Conservation (phyloP, 2,888 invertebrate species). For the Patella caerulea region DNA sequence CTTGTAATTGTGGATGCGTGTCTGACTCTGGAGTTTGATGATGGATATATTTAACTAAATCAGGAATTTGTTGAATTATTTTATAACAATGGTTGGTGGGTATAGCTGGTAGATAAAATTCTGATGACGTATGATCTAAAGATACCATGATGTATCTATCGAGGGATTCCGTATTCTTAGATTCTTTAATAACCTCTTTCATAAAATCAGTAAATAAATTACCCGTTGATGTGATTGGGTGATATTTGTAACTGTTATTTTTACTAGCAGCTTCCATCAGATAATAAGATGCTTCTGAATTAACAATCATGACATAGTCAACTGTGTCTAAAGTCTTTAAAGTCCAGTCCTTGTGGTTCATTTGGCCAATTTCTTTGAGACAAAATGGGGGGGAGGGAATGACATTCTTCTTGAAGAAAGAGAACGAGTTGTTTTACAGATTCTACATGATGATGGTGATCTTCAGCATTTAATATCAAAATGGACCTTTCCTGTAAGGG, state of each 20-base stretch:
- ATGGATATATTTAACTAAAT: neutral
- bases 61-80: neutral
- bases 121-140: neutral
- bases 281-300: neutral
- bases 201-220: neutral
- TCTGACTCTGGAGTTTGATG: neutral
- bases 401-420: neutral
- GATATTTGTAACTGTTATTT: neutral
- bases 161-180: neutral
- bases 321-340: neutral
- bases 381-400: neutral
- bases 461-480: neutral
- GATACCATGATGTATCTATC: neutral
- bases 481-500: neutral
- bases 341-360: neutral
- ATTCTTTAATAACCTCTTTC: neutral
- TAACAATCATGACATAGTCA: neutral
- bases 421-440: neutral
- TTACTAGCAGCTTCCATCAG: neutral
- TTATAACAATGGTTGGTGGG: neutral
- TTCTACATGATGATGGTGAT: neutral
- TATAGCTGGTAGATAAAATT: neutral
- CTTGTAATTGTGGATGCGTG: neutral
- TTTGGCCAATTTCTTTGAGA: neutral
- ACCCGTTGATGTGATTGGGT: neutral